phyloP scores from a whole-genome alignment of 2,113 vertebrate species.

The Sisor rabdophorus region DNA sequence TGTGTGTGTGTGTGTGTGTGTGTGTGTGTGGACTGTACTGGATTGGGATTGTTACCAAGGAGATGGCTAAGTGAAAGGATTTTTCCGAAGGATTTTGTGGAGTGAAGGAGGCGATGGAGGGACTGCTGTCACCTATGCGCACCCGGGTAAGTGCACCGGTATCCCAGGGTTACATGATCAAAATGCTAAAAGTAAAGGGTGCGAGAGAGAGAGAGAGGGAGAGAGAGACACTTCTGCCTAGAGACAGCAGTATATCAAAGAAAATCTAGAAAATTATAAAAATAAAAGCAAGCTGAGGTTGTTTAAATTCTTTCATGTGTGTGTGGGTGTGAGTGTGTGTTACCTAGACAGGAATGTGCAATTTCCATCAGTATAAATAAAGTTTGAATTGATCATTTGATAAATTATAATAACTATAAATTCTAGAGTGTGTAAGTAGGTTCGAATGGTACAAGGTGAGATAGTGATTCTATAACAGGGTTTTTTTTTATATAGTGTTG shows the following conservation, averaged over 20 bases:
- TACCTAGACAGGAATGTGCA: neutral
- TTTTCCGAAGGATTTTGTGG: conserved; percentile 27
- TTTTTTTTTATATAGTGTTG: neutral
- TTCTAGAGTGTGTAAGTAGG: neutral
- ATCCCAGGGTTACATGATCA: conserved; percentile 54
- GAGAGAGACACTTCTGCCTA: conserved; percentile 41
- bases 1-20: conserved; percentile 8
- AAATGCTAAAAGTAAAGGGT: conserved; percentile 45
- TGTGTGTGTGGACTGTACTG: conserved; percentile 29
- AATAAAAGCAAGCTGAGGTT: neutral
- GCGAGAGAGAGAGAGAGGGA: conserved; percentile 10
- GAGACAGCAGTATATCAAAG: conserved; percentile 35
- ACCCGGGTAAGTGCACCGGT: conserved; percentile 69
- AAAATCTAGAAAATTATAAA: neutral
- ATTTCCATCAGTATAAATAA: neutral
- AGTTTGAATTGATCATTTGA: neutral
- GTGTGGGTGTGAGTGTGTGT: conserved; percentile 3
- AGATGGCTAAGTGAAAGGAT: conserved; percentile 41
- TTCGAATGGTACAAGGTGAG: neutral
- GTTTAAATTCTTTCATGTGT: neutral
- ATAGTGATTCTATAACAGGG: conserved; percentile 9
- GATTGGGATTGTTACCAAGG: conserved; percentile 43
- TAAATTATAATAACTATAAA: neutral
- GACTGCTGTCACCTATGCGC: conserved; percentile 74
- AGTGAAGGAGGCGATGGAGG: conserved; percentile 65